Base-by-base conservation (phyloP, 2,888 invertebrate species). In the Cataglyphis livida region DNA sequence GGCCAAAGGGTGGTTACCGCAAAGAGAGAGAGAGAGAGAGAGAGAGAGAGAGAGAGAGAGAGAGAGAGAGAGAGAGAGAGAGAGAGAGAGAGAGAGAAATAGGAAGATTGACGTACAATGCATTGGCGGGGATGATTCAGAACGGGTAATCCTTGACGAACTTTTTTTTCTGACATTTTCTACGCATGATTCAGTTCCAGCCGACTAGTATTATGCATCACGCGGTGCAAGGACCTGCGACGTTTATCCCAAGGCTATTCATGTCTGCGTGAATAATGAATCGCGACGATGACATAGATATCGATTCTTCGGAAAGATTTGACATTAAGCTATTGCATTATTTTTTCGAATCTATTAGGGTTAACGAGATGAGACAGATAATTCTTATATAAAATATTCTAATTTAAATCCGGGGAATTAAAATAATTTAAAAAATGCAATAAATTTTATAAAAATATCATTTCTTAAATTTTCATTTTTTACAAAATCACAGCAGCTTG, bases 51-150 rank as follows among this genome's bases (percentile, higher is more conserved):
- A 44, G 70, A 73, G 73, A 84, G 57, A 44, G 70, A 73, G 54
- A 84, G 57, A 68, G 65, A 38, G 61, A 21, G 48, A 25, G 25
- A 25, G 25, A 25, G 25, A 65, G 10, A 59, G 59, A 32, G 28
- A 61, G 15, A 35, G 65, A 66, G 44, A 66, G 57, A n/a, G 44
- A 78, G 41, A 44, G 70, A 73, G 73, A 84, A 51, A 68, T 75
- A 28, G 66, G 21, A 57, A 81, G 79, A 68, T 78, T 59, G 78
- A 65, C 44, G 51, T 81, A 85, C 68, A 81, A 84, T 84, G 70
- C 68, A 59, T 48, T 71, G 44, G 44, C 78, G n/a, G 59, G 64
- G 74, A 74, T 85, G 85, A 85, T 74, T 85, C 85, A 84, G 84
- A 84, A 84, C 73, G 71, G 62, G 73, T 76, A 73, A 84, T 84